phyloP scores from a whole-genome alignment of 2,888 invertebrate genomes.

The Petrolisthes manimaculis region DNA sequence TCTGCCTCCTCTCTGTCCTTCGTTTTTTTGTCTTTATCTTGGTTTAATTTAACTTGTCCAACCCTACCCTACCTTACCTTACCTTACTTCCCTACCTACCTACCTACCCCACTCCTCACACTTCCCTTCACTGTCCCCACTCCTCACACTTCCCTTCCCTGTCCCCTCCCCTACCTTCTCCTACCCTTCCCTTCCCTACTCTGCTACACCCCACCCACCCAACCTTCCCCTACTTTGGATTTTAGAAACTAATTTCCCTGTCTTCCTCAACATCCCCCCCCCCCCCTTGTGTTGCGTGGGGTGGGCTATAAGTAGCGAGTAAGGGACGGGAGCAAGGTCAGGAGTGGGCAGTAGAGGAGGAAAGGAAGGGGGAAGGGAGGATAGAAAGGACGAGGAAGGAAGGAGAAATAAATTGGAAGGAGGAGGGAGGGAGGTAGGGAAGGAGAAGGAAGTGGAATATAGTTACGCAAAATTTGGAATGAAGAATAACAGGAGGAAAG shows the following conservation, averaged over 20 bases:
- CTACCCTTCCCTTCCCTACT: neutral
- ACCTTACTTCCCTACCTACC: neutral
- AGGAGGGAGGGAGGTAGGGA: neutral
- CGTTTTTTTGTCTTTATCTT: neutral
- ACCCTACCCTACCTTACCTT: neutral
- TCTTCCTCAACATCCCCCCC: neutral
- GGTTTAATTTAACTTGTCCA: neutral
- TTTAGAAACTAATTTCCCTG: neutral
- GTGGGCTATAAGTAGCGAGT: neutral
- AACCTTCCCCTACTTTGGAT: neutral
- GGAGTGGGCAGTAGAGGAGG: slow-evolving; percentile 1
- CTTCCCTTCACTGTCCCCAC: neutral
- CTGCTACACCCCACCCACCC: neutral
- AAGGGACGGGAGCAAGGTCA: neutral
- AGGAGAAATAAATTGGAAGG: neutral
- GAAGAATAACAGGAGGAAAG: neutral
- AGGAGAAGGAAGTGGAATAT: neutral
- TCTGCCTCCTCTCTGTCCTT: neutral
- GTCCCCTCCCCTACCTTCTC: neutral
- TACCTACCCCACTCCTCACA: neutral
- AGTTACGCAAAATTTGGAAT: too few species aligned
- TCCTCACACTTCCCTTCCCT: neutral
- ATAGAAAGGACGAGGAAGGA: neutral
- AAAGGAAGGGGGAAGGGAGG: neutral
- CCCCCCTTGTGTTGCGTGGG: neutral